Evolutionary conservation across 2,797 vertebrate species (phyloP).

Genomic region (Selene dorsalis): DNA sequence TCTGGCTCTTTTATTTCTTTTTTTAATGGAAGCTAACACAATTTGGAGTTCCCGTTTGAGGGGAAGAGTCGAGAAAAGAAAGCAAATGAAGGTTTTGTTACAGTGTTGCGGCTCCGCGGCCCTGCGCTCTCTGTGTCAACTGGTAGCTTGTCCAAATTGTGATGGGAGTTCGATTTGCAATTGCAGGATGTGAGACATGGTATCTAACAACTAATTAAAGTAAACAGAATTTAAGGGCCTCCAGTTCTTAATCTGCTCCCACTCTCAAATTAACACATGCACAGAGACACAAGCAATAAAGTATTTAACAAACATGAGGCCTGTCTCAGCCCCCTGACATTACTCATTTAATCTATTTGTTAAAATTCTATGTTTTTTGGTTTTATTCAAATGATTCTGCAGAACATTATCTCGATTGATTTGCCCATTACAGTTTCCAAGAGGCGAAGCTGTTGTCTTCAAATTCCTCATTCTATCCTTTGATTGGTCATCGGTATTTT

Average conservation of each 20-base stretch:
- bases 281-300: not conserved
- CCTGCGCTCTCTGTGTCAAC: slow-evolving; percentile 20
- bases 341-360: not conserved
- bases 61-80: slow-evolving; percentile 19
- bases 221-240: slow-evolving; percentile 47
- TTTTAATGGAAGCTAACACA: slow-evolving; percentile 58
- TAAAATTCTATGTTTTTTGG: not conserved
- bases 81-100: slow-evolving; percentile 38
- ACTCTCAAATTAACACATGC: slow-evolving; percentile 26
- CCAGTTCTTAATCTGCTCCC: slow-evolving; percentile 24
- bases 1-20: slow-evolving; percentile 41
- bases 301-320: not conserved
- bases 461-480: not conserved
- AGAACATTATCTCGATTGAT: not conserved
- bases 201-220: slow-evolving; percentile 57
- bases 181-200: slow-evolving; percentile 46
- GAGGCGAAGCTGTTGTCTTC: not conserved
- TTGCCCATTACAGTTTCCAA: not conserved
- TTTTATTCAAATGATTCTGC: slow-evolving; percentile 9
- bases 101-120: not conserved
- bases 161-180: slow-evolving; percentile 53
- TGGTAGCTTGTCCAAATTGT: slow-evolving; percentile 17
- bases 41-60: slow-evolving; percentile 43
- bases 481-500: not conserved
- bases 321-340: not conserved